phyloP scores from a whole-genome alignment of 2,888 invertebrate species.

The Troides oblongomaculatus region DNA sequence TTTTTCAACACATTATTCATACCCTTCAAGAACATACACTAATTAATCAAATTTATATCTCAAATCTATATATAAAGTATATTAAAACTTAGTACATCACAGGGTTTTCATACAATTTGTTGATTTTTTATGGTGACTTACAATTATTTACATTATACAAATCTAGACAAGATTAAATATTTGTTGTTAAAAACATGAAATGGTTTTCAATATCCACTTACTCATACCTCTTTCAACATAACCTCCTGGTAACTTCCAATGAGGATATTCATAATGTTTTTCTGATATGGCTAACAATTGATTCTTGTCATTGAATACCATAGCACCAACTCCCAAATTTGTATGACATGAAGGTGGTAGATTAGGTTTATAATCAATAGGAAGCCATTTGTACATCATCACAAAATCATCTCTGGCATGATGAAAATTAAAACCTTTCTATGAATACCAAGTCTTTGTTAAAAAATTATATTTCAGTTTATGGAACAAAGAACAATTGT shows the following conservation, averaged over 20 bases:
- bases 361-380: slow-evolving; percentile 79
- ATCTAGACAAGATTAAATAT: neutral
- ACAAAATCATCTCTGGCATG: slow-evolving; percentile 91
- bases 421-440: slow-evolving; percentile 93
- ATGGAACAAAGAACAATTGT: slow-evolving; percentile 6
- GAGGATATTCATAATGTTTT: slow-evolving; percentile 80
- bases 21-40: too few species aligned
- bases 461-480: slow-evolving; percentile 19
- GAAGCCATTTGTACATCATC: slow-evolving; percentile 91
- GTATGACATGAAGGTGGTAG: slow-evolving; percentile 90
- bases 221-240: slow-evolving; percentile 89
- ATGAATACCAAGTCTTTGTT: slow-evolving; percentile 55
- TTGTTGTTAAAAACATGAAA: neutral
- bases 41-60: too few species aligned
- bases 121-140: too few species aligned
- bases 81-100: too few species aligned
- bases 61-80: too few species aligned
- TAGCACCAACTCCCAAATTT: slow-evolving; percentile 88
- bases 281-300: slow-evolving; percentile 91
- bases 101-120: too few species aligned
- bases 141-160: neutral
- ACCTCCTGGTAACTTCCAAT: slow-evolving; percentile 97
- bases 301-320: slow-evolving; percentile 87
- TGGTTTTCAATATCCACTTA: neutral
- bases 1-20: too few species aligned